These are phyloP conservation scores for Apodemus agrarius DNA, from an alignment of 2,797 vertebrate species.

Conservation along the genomic window DNA sequence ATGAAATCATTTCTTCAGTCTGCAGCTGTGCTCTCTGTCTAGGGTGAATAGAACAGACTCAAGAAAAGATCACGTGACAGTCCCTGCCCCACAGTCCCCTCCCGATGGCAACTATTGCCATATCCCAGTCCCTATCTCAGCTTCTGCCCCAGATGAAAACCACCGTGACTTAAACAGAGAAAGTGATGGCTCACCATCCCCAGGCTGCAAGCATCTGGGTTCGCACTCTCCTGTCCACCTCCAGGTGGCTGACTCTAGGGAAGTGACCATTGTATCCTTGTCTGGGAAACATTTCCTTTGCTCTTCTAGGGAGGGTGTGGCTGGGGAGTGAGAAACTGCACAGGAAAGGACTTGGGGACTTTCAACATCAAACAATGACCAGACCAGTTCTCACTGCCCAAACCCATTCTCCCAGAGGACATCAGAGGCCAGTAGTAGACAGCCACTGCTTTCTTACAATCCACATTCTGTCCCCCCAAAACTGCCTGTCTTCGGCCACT, in stretches of 20 bases:
- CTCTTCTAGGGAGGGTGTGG: neutral
- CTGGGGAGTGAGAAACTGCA: neutral
- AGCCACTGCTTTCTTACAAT: neutral
- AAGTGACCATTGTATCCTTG: neutral
- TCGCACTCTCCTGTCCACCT: neutral
- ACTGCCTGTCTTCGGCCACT: neutral
- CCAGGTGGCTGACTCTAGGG: neutral
- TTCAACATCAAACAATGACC: neutral
- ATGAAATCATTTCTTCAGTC: neutral
- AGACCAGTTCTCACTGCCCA: neutral
- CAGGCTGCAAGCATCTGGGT: neutral
- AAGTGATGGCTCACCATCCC: neutral
- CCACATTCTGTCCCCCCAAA: neutral
- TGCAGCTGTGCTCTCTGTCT: neutral
- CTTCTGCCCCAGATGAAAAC: neutral
- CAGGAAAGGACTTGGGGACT: neutral
- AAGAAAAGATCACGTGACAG: neutral
- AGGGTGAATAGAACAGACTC: neutral
- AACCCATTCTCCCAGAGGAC: neutral
- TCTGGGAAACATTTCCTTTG: neutral
- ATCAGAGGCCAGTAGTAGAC: neutral
- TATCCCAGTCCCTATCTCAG: neutral
- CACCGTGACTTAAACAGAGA: neutral
- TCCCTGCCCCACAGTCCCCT: fast-evolving
- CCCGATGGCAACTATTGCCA: neutral